Evolutionary conservation across 53 echinoderm and acorn worm genomes (phyloP), one percentile per base, ranked within the genome.

Genomic region (Crossaster papposus): DNA sequence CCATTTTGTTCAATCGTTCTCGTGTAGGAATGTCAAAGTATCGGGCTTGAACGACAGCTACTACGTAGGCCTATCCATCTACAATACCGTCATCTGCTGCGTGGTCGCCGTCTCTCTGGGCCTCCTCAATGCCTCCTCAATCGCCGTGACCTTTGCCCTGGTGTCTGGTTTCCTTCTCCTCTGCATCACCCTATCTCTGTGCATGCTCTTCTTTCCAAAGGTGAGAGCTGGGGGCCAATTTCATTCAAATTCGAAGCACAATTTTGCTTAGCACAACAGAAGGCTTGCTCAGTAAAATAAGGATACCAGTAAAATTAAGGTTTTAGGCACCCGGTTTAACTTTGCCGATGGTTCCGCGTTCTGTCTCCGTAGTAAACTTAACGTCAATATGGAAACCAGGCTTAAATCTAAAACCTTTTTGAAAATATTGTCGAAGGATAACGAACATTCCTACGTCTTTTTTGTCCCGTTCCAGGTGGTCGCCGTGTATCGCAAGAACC

Each of bases 181-280:
- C 85, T 96, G 94, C 70, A 84, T 93, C 14, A 96, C 92, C 18
- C 32, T 90, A 2, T 92, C 94, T 1, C 82, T 96, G 11, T 94
- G 94, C 29, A 96, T 94, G 89, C 73, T 96, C 17, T 94, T 96
- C 85, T 89, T 96, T 20, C 96, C 96, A 6, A 96, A 96, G 91
- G 96, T 96, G 82, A 92, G 93, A n/a, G n/a, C n/a, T n/a, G n/a
- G n/a, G n/a, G n/a, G n/a, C n/a, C n/a, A n/a, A n/a, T n/a, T n/a
- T n/a, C n/a, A n/a, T n/a, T n/a, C n/a, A n/a, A n/a, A n/a, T n/a
- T n/a, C n/a, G n/a, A n/a, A n/a, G n/a, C n/a, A n/a, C n/a, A n/a
- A n/a, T n/a, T n/a, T n/a, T n/a, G n/a, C n/a, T n/a, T n/a, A n/a
- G n/a, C n/a, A n/a, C n/a, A n/a, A n/a, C n/a, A n/a, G n/a, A n/a